A percentile compares a stretch with the other conserved stretches of the same genome.
Evolutionary conservation across 2,113 vertebrate species (phyloP).

Genomic region (Chauna torquata): DNA sequence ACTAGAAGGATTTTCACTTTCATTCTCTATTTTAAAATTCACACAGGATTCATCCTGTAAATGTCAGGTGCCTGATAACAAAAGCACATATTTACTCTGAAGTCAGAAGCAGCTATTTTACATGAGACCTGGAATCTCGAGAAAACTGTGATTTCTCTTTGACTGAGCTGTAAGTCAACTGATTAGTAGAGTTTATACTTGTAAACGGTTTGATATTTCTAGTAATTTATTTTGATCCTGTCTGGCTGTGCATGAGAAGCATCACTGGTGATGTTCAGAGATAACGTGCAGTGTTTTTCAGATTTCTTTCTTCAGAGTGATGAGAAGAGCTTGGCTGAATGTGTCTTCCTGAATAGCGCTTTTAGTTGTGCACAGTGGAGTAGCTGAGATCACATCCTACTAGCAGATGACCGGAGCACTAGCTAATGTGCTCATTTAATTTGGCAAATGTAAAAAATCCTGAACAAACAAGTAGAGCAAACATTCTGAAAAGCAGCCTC

Average conservation of each 20-base stretch:
- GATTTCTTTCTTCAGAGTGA: background rate
- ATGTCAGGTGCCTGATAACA: constrained; percentile 40
- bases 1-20: constrained; percentile 43
- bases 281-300: background rate
- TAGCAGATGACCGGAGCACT: background rate
- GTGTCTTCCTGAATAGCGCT: background rate
- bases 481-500: background rate
- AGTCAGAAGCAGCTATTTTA: constrained; percentile 14
- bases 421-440: background rate
- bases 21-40: constrained; percentile 48
- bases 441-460: background rate
- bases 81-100: constrained; percentile 26
- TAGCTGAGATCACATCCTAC: background rate
- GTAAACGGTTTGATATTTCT: background rate
- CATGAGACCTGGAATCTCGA: background rate
- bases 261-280: background rate
- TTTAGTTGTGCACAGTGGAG: background rate
- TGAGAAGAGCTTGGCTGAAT: background rate
- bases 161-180: background rate
- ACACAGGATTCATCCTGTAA: constrained; percentile 34
- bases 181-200: background rate
- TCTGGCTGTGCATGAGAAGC: background rate
- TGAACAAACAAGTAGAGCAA: background rate
- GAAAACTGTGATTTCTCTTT: background rate
- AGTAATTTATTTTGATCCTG: background rate